Percentiles rank a stretch among this genome's conserved stretches.
Evolutionary conservation across 2,113 vertebrate species (phyloP).

Genomic region (Mellivora capensis): DNA sequence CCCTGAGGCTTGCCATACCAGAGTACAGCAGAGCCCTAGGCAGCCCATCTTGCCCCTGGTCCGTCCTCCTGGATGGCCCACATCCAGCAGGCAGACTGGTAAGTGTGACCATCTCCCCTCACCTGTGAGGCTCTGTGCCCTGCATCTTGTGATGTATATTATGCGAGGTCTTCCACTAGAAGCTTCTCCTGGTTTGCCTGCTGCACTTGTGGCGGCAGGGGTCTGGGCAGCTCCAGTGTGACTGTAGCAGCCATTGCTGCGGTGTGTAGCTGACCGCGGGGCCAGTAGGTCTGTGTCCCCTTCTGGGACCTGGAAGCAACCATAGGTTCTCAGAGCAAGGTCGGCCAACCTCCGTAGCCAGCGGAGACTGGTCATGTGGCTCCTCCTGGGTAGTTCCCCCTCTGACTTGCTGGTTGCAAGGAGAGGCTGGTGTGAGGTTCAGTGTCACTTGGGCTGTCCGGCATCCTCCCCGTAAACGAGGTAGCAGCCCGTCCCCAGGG

Average conservation of each 20-base stretch:
- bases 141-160: not conserved
- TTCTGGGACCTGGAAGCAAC: not conserved
- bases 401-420: not conserved
- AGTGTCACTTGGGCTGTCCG: accelerated
- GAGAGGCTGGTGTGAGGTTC: not conserved
- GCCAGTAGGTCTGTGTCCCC: not conserved
- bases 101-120: not conserved
- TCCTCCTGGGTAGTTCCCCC: not conserved
- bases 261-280: accelerated
- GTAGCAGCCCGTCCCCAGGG: not conserved
- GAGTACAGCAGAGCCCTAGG: not conserved
- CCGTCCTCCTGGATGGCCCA: not conserved
- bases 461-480: not conserved
- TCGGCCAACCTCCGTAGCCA: not conserved
- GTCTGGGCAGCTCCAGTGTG: not conserved
- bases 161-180: not conserved
- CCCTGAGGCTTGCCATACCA: not conserved
- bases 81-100: not conserved
- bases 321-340: not conserved
- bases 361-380: too few relatives aligned
- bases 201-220: not conserved
- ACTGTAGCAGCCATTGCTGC: not conserved
- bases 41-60: not conserved
- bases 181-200: not conserved
- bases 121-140: not conserved